Base-by-base conservation (phyloP, 2,888 invertebrate species). In the Eupithecia vulgata region DNA sequence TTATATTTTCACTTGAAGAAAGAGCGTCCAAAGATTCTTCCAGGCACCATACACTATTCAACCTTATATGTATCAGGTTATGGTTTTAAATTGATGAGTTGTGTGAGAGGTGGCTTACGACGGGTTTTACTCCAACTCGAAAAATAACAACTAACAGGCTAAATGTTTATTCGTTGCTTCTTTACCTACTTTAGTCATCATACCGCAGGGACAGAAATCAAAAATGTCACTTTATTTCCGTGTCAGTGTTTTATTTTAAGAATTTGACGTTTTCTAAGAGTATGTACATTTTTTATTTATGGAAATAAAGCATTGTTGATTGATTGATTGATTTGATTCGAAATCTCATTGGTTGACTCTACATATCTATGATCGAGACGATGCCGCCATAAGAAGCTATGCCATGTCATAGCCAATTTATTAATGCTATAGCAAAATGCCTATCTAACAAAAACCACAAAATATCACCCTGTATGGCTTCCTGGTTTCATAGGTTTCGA, bases 61-160 rank as follows among this genome's bases (percentile, higher is more conserved):
- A 74, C 77, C 73, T 72, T 85, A 81, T 10, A 0, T 0, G 0
- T 3, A n/a, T 71, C 17, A 10, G 0, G 3, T 67, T 80, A 85
- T 78, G 77, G 73, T 71, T 57, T 17, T 76, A 75, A 81, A 81
- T 84, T 35, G 42, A 52, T 65, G 68, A 13, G 37, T 65, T 37
- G 40, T n/a, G 13, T n/a, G 13, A n/a, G 13, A 5, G 37, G 70
- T 64, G 30, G 76, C 64, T 78, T 84, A 80, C 52, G 80, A 71
- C 81, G n/a, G n/a, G n/a, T n/a, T n/a, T n/a, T n/a, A n/a, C n/a
- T n/a, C n/a, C n/a, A n/a, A n/a, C n/a, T n/a, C n/a, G n/a, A n/a
- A n/a, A n/a, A n/a, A n/a, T n/a, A n/a, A n/a, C n/a, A n/a, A n/a
- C n/a, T n/a, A n/a, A n/a, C n/a, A n/a, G n/a, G n/a, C n/a, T n/a